These are phyloP conservation scores for Enteromius mattozi DNA, from an alignment of 2,797 vertebrate species.

Conservation along the genomic window DNA sequence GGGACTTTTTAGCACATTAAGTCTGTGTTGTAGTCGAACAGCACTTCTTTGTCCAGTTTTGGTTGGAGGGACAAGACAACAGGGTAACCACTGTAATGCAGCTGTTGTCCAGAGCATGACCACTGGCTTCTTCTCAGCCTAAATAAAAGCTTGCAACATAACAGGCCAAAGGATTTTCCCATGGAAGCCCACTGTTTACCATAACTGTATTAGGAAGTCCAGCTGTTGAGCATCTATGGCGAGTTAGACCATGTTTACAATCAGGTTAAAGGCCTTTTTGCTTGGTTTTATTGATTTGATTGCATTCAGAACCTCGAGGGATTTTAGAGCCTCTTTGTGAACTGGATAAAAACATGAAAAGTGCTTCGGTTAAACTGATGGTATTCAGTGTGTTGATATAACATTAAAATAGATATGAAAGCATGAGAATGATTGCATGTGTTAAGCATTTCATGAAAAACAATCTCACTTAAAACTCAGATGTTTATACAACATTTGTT, in stretches of 20 bases:
- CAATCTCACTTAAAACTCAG: not conserved
- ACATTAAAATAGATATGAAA: slow-evolving; percentile 52
- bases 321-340: slow-evolving; percentile 36
- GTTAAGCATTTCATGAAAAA: slow-evolving; percentile 1
- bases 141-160: slow-evolving; percentile 59
- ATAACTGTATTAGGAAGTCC: slow-evolving; percentile 60
- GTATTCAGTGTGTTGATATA: slow-evolving; percentile 45
- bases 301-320: slow-evolving; percentile 41
- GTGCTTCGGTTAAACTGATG: slow-evolving; percentile 48
- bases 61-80: slow-evolving; percentile 37
- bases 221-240: slow-evolving; percentile 50
- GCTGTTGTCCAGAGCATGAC: slow-evolving; percentile 56
- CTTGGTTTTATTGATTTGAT: slow-evolving; percentile 37
- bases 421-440: slow-evolving; percentile 12
- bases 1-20: slow-evolving; percentile 28
- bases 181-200: slow-evolving; percentile 61
- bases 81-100: slow-evolving; percentile 53
- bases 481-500: not conserved
- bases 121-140: slow-evolving; percentile 57
- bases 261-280: slow-evolving; percentile 34
- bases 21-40: slow-evolving; percentile 16
- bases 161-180: slow-evolving; percentile 57
- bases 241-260: slow-evolving; percentile 47
- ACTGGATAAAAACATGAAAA: slow-evolving; percentile 46
- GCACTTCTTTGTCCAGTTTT: slow-evolving; percentile 46